A percentile compares a stretch with the other conserved stretches of the same genome.
Conservation (phyloP, 2,113 vertebrate genomes). For the Plotosus lineatus region DNA sequence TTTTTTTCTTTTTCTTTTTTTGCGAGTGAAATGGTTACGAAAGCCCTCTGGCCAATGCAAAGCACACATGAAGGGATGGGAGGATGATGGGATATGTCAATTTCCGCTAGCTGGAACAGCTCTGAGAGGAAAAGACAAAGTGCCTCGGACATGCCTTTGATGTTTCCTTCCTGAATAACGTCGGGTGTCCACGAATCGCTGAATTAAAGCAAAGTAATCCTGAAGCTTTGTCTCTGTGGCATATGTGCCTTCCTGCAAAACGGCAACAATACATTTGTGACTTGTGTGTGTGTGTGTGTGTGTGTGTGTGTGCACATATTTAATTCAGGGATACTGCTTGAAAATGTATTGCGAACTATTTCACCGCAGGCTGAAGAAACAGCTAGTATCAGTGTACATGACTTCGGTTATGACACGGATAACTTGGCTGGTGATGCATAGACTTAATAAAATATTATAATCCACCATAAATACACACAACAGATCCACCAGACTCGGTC, state of each 20-base stretch:
- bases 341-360: neutral
- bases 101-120: conserved; percentile 9
- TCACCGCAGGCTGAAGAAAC: neutral
- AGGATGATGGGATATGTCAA: conserved; percentile 16
- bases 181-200: neutral
- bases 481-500: conserved; percentile 10
- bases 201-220: neutral
- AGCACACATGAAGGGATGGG: conserved; percentile 1
- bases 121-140: conserved; percentile 17
- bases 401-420: neutral
- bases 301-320: neutral
- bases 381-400: neutral
- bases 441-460: conserved; percentile 34
- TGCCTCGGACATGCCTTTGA: conserved; percentile 31
- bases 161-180: conserved; percentile 24
- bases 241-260: neutral
- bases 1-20: neutral
- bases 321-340: neutral
- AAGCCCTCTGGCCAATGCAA: conserved; percentile 17
- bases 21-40: conserved; percentile 5
- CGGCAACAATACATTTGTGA: too few relatives aligned
- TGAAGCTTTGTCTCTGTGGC: neutral
- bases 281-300: neutral
- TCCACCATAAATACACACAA: conserved; percentile 24
- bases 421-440: conserved; percentile 15